Conservation (phyloP, 2,113 vertebrate species). For the Sus scrofa region DNA sequence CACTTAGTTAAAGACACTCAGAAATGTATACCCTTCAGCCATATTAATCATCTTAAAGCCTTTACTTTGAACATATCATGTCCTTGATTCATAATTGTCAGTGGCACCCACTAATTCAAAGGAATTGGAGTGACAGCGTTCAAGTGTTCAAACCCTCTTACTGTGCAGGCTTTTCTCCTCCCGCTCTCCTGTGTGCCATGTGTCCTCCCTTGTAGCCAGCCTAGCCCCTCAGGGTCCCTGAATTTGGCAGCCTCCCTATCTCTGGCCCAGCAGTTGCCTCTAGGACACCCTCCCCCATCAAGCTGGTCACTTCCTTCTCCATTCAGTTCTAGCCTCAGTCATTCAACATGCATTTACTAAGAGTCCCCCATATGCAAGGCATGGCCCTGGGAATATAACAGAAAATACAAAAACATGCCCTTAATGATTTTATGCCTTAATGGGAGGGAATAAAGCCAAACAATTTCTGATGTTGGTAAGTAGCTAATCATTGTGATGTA, state of each 20-base stretch:
- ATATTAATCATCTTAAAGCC: constrained; percentile 2
- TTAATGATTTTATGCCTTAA: not conserved
- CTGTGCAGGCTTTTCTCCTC: not conserved
- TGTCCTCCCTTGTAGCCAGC: not conserved
- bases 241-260: not conserved
- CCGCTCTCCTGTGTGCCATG: not conserved
- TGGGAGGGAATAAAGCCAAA: not conserved
- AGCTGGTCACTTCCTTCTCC: not conserved
- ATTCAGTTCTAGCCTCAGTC: not conserved
- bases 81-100: not conserved
- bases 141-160: no score
- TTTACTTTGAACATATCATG: not conserved
- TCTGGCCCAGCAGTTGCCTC: not conserved
- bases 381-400: not conserved
- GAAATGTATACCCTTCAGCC: constrained; percentile 5
- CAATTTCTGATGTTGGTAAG: not conserved
- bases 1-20: constrained; percentile 61
- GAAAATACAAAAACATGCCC: not conserved
- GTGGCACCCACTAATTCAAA: not conserved
- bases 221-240: not conserved
- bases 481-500: not conserved
- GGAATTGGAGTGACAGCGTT: not conserved
- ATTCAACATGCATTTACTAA: not conserved
- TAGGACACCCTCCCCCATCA: not conserved
- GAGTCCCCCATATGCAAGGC: not conserved